A percentile compares a stretch with the other conserved stretches of the same genome.
phyloP scores from a whole-genome alignment of 1,140 invertebrate species.

The Drosophila willistoni region DNA sequence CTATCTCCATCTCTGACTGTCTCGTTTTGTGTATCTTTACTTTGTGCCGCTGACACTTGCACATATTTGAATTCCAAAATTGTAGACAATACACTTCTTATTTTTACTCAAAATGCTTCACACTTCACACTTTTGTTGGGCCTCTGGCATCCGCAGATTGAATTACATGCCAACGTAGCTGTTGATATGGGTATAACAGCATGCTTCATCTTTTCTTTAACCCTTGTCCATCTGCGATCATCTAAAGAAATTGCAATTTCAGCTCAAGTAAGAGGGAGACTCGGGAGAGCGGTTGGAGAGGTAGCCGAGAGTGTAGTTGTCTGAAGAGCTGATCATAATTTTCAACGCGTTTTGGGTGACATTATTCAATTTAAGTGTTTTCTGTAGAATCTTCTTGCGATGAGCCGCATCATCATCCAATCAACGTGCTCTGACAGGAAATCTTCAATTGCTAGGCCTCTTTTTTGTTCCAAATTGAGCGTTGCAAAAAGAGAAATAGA shows the following conservation, averaged over 20 bases:
- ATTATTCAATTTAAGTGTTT: conserved; percentile 71
- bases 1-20: conserved; percentile 32
- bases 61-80: conserved; percentile 39
- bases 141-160: conserved; percentile 48
- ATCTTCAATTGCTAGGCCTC: conserved; percentile 62
- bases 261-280: conserved; percentile 14
- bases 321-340: conserved; percentile 37
- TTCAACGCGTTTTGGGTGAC: conserved; percentile 65
- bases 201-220: conserved; percentile 27
- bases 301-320: not conserved
- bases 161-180: conserved; percentile 60
- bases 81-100: conserved; percentile 45
- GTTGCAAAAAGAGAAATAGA: conserved; percentile 59
- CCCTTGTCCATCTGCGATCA: conserved; percentile 5
- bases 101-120: conserved; percentile 45
- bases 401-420: conserved; percentile 47
- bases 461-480: conserved; percentile 36
- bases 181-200: conserved; percentile 54
- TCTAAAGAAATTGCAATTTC: conserved; percentile 48
- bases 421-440: conserved; percentile 49
- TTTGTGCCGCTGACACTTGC: conserved; percentile 37
- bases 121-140: conserved; percentile 53
- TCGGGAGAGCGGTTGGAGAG: not conserved
- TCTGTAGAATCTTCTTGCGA: conserved; percentile 48
- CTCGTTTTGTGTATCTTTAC: conserved; percentile 27